Conservation (phyloP, 2,113 vertebrate genomes). For the Bubo blakistoni region DNA sequence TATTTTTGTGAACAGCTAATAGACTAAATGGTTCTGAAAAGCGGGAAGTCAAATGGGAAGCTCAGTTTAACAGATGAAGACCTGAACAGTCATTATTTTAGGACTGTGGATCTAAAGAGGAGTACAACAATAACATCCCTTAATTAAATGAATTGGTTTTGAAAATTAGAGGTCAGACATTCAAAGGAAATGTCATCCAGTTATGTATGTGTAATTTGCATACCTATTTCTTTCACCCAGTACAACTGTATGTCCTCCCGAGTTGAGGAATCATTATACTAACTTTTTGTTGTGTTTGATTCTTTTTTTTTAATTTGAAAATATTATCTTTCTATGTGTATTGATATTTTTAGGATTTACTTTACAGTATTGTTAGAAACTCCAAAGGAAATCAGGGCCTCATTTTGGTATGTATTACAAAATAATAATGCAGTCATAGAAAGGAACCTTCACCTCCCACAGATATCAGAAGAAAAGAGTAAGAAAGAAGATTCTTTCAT, state of each 20-base stretch:
- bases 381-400: not conserved
- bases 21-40: not conserved
- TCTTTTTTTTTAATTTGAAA: not conserved
- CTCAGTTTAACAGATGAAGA: not conserved
- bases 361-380: not conserved
- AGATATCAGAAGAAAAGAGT: not conserved
- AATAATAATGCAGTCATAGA: not conserved
- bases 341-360: not conserved
- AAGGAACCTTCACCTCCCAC: not conserved
- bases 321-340: not conserved
- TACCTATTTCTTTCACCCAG: not conserved
- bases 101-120: not conserved
- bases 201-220: not conserved
- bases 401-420: not conserved
- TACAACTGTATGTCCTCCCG: not conserved
- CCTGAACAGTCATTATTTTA: not conserved
- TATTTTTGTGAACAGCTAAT: not conserved
- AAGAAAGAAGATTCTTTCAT: not conserved
- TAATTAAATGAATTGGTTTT: not conserved
- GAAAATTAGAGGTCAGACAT: not conserved
- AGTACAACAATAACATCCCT: not conserved
- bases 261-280: not conserved
- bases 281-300: not conserved
- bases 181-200: not conserved
- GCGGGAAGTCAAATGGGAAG: not conserved